These are phyloP conservation scores for Lithobates pipiens DNA, from an alignment of 2,797 vertebrate species.

Conservation along the genomic window DNA sequence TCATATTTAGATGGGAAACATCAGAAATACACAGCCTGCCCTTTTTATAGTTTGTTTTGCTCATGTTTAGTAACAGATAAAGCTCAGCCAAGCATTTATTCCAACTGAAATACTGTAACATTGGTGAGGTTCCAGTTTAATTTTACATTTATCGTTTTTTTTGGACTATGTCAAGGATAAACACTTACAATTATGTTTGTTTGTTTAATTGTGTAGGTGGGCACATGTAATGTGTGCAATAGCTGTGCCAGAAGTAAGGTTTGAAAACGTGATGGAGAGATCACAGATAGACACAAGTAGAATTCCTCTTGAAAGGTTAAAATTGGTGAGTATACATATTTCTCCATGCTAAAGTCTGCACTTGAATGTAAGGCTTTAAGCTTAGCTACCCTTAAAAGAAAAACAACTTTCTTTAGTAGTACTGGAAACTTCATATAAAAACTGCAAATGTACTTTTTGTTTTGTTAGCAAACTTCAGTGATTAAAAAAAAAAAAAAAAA, in stretches of 20 bases:
- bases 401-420: neutral
- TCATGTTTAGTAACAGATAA: too few relatives aligned
- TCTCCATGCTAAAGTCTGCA: neutral
- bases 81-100: too few relatives aligned
- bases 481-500: conserved; percentile 20
- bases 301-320: conserved; percentile 93
- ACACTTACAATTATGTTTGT: conserved; percentile 20
- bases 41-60: too few relatives aligned
- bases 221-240: conserved; percentile 95
- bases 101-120: too few relatives aligned
- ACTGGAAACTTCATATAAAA: neutral
- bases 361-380: neutral
- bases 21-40: too few relatives aligned
- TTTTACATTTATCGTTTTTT: too few relatives aligned
- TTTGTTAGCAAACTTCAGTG: conserved; percentile 19
- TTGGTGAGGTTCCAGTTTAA: too few relatives aligned
- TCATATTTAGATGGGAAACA: too few relatives aligned
- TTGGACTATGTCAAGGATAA: neutral
- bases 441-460: neutral
- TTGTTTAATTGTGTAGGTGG: conserved; percentile 83
- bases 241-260: conserved; percentile 92
- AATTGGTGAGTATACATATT: conserved; percentile 84
- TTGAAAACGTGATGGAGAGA: conserved; percentile 87
- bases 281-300: conserved; percentile 90
- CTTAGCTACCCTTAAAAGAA: neutral